phyloP scores from a whole-genome alignment of 2,113 vertebrate genomes.

The Sialia sialis region DNA sequence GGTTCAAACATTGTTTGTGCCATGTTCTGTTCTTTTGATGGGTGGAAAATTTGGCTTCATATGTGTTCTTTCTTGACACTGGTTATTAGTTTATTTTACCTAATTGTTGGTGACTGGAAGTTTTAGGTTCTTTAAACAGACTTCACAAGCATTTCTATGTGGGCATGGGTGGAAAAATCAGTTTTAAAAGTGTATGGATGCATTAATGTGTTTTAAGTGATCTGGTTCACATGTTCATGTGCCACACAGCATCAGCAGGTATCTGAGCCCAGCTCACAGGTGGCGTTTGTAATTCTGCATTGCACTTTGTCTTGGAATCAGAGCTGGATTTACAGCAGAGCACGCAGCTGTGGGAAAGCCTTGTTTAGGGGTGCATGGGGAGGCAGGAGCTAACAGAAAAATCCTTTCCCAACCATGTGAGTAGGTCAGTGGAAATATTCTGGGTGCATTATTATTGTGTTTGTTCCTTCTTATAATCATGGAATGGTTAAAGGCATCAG shows the following conservation, averaged over 20 bases:
- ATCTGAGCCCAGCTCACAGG: background rate
- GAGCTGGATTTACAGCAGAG: background rate
- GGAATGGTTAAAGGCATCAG: background rate
- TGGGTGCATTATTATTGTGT: background rate
- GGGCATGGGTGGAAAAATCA: background rate
- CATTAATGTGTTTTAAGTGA: background rate
- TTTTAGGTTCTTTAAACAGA: background rate
- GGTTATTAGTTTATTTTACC: background rate
- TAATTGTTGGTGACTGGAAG: background rate
- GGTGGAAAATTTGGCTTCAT: background rate
- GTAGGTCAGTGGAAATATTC: background rate
- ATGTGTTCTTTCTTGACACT: background rate
- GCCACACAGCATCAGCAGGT: background rate
- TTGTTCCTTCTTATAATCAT: background rate
- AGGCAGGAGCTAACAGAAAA: background rate
- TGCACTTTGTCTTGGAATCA: background rate
- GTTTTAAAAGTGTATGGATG: background rate
- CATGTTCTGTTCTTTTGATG: background rate
- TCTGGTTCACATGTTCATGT: rapidly evolving
- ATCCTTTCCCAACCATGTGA: background rate
- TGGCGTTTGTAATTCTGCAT: background rate
- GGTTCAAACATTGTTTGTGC: background rate
- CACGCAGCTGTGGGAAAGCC: background rate
- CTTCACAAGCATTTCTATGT: background rate
- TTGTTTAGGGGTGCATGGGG: background rate